Conservation (phyloP, 1,140 invertebrate species). For the Propsilocerus akamusi region DNA sequence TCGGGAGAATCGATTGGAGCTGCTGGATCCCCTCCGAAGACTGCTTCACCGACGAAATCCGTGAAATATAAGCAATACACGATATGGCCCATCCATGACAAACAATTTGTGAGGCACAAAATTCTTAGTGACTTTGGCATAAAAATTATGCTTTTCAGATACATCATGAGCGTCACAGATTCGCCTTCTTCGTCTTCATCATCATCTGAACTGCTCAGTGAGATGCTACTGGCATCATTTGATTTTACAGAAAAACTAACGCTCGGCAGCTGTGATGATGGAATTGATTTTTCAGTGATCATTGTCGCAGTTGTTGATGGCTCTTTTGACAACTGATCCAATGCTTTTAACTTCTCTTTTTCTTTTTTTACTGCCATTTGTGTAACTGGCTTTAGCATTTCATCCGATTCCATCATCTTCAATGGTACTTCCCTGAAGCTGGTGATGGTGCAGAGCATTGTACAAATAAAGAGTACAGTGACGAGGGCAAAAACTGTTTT, state of each 20-base stretch:
- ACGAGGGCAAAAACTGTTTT: conserved; percentile 56
- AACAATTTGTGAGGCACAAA: conserved; percentile 62
- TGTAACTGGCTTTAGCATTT: conserved; percentile 16
- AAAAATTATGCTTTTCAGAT: conserved; percentile 51
- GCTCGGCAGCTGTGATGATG: background rate
- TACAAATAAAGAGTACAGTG: conserved; percentile 47
- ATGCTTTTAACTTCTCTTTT: background rate
- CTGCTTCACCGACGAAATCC: conserved; percentile 69
- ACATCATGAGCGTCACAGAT: conserved; percentile 22
- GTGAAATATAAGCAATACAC: conserved; percentile 78
- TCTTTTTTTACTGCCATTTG: conserved; percentile 4
- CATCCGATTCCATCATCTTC: conserved; percentile 24
- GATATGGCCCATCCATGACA: conserved; percentile 76
- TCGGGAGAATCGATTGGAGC: conserved; percentile 16
- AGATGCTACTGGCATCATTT: conserved; percentile 4
- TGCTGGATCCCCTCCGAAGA: conserved; percentile 54
- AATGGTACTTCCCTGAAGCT: conserved; percentile 57
- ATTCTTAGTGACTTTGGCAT: conserved; percentile 58
- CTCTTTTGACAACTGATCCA: background rate
- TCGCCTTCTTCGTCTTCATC: conserved; percentile 22
- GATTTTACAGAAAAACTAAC: background rate
- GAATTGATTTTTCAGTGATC: background rate
- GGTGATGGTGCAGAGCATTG: conserved; percentile 41
- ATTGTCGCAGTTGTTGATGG: background rate
- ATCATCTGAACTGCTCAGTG: conserved; percentile 16